Base-by-base conservation (phyloP, 2,113 vertebrate species). In the Gambusia affinis region DNA sequence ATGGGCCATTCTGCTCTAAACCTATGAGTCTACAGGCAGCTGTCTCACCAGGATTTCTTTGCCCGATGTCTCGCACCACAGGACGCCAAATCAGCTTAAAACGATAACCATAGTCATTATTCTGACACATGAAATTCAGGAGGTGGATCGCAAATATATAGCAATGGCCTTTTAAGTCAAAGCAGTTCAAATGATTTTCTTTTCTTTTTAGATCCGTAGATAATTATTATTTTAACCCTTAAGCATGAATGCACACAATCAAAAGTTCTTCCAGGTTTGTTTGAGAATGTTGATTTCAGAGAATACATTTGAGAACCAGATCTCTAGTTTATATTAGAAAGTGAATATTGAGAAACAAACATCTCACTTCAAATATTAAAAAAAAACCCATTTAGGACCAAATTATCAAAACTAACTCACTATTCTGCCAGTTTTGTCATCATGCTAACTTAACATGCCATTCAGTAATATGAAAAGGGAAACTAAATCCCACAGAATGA, bases 61-160 rank as follows among this genome's bases (percentile, higher is more conserved):
- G 82, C 80, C 69, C 85, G 87, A 78, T 92, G 87, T 91, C 78
- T 85, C 77, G 72, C 90, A 89, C 88, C 85, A 78, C 90, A 80
- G 89, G 90, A 93, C 1, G 65, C 86, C 84, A 86, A 86, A 90
- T 85, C 86, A 78, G 88, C 92, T 93, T 94, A 91, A 87, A 88
- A 79, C 64, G 60, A 81, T 73, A 78, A 69, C 42, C 79, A 70
- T 82, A 84, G 80, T 91, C 84, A 81, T 73, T 83, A 73, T 76
- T 88, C 71, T 62, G 65, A 75, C 76, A 87, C 76, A 67, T 30
- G 70, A 69, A 68, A 78, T 78, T 84, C 60, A 65, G 30, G 42
- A 70, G 24, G 57, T 11, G 12, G 29, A 83, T 57, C 37, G 63
- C 72, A 81, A 83, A 68, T 72, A 51, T 75, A 3, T 30, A 83